Percentiles rank a stretch among this genome's conserved stretches.
Evolutionary conservation across 1,140 invertebrate genomes (phyloP).

Genomic region (Agraylea sexmaculata): DNA sequence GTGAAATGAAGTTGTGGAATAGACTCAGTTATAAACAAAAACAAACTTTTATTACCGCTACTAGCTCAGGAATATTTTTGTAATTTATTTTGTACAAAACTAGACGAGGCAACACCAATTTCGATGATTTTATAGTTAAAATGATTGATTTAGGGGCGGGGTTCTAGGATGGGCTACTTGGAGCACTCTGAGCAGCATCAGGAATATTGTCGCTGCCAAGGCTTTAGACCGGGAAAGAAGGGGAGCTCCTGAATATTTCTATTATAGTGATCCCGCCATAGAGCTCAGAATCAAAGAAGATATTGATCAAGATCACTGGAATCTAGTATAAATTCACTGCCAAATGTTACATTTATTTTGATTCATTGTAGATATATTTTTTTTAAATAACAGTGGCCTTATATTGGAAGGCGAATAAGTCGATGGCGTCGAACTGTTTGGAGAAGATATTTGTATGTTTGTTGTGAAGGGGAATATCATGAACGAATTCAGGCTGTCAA

Average conservation of each 20-base stretch:
- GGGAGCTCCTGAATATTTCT: conserved; percentile 19
- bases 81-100: no score
- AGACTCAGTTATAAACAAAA: no score
- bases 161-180: no score
- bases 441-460: conserved; percentile 16
- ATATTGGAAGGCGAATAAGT: conserved; percentile 13
- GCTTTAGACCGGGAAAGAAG: conserved; percentile 17
- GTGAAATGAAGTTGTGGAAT: no score
- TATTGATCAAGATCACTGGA: no score
- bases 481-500: conserved; percentile 12
- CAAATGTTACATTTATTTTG: not conserved
- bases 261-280: conserved; percentile 17
- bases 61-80: no score
- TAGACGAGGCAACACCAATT: no score
- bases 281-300: conserved; percentile 15
- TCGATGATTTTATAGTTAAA: no score
- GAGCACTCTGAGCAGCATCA: conserved; percentile 6
- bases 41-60: no score
- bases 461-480: conserved; percentile 12
- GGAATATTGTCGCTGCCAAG: conserved; percentile 10
- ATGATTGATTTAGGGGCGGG: no score
- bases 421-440: conserved; percentile 14
- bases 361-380: not conserved
- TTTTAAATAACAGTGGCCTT: conserved; percentile 13
- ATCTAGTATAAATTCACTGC: no score